Conservation (phyloP, 1,140 invertebrate species). For the Drosophila jambulina region DNA sequence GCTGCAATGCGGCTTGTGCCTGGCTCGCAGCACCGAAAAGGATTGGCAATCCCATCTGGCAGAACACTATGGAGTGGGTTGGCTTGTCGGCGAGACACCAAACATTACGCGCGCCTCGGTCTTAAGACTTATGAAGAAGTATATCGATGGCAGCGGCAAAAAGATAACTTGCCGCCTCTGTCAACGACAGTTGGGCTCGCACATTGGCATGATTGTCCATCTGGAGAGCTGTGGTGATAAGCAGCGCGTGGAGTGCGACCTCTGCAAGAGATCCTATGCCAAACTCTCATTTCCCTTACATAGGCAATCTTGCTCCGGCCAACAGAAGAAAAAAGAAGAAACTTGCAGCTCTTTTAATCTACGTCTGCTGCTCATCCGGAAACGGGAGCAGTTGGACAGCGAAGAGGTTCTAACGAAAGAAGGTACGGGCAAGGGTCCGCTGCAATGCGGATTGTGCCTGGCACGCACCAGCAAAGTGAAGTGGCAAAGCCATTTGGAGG, state of each 20-base stretch:
- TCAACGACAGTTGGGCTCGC: constrained; percentile 20
- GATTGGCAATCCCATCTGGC: constrained; percentile 53
- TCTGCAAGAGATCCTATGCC: not conserved
- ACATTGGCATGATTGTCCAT: constrained; percentile 42
- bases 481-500: constrained; percentile 57
- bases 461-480: constrained; percentile 18
- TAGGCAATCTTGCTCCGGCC: not conserved
- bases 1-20: constrained; percentile 70
- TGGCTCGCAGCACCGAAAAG: constrained; percentile 30
- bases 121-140: constrained; percentile 17
- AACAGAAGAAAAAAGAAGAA: not conserved
- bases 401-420: constrained; percentile 53
- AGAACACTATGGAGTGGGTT: constrained; percentile 77
- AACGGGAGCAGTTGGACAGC: constrained; percentile 64
- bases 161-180: constrained; percentile 48
- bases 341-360: constrained; percentile 30
- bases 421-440: constrained; percentile 29
- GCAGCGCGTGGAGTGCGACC: constrained; percentile 16
- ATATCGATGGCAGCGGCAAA: not conserved
- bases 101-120: not conserved
- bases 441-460: constrained; percentile 74
- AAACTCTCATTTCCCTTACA: not conserved
- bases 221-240: constrained; percentile 39
- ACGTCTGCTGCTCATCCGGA: constrained; percentile 64
- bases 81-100: constrained; percentile 40